Conservation (phyloP, 2,797 vertebrate genomes). For the Neosilurus mollespiculum region DNA sequence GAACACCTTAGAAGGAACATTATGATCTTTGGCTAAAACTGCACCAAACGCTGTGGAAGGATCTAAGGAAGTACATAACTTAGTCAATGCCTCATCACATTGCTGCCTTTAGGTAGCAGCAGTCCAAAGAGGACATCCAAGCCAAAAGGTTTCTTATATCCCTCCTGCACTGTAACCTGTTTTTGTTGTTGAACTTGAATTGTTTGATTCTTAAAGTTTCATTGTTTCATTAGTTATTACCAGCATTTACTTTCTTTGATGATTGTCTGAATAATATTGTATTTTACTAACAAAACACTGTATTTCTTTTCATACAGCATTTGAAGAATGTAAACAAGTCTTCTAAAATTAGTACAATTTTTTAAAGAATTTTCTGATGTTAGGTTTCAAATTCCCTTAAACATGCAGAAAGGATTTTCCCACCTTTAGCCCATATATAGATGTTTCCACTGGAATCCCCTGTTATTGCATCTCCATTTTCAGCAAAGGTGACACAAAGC, state of each 20-base stretch:
- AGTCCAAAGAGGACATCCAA: background rate
- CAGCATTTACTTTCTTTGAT: background rate
- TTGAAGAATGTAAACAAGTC: background rate
- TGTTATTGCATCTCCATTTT: conserved; percentile 88
- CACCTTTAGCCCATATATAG: conserved; percentile 91
- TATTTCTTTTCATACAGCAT: background rate
- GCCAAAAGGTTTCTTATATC: background rate
- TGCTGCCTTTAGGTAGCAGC: background rate
- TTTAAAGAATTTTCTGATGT: background rate
- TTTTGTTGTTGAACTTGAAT: background rate
- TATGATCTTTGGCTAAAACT: background rate
- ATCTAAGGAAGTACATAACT: background rate
- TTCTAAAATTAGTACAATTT: background rate
- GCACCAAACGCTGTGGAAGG: background rate
- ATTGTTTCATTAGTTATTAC: background rate
- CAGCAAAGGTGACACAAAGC: conserved; percentile 84
- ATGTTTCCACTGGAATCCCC: conserved; percentile 91
- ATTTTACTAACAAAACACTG: background rate
- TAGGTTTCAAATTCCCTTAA: background rate
- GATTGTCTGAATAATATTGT: background rate
- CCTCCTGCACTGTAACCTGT: background rate
- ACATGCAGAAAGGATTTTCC: conserved; percentile 36
- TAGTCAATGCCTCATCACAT: background rate
- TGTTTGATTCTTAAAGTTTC: background rate
- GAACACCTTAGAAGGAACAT: background rate